These are phyloP conservation scores for Desoria tigrina DNA, from an alignment of 2,888 invertebrate genomes.

Conservation along the genomic window DNA sequence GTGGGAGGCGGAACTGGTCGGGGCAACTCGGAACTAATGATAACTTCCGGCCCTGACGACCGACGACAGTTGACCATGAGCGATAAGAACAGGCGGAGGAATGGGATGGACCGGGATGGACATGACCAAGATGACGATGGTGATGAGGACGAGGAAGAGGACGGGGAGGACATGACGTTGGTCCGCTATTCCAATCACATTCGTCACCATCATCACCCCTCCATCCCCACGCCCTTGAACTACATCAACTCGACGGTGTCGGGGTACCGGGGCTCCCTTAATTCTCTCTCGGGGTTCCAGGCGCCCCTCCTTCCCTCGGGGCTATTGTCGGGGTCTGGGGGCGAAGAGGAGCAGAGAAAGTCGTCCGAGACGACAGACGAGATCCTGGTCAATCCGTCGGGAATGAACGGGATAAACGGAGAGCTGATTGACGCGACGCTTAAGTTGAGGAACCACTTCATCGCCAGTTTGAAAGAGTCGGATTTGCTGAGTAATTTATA, in stretches of 20 bases:
- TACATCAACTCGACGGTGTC: conserved; percentile 20
- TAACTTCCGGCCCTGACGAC: not conserved
- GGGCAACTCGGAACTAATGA: conserved; percentile 24
- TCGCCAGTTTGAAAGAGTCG: conserved; percentile 35
- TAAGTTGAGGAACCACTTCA: conserved; percentile 40
- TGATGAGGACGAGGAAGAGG: conserved; percentile 39
- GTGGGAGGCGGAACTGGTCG: conserved; percentile 38
- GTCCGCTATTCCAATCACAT: conserved; percentile 31
- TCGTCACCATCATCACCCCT: conserved; percentile 29
- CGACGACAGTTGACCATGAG: conserved; percentile 21
- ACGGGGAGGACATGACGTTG: conserved; percentile 30
- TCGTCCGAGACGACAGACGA: conserved; percentile 41
- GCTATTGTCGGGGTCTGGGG: conserved; percentile 12
- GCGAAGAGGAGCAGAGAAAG: conserved; percentile 22
- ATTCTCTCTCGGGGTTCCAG: too few species aligned
- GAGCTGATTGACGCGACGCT: conserved; percentile 36
- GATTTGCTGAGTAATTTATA: conserved; percentile 41
- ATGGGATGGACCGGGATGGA: conserved; percentile 18
- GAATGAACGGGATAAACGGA: conserved; percentile 30
- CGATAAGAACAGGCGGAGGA: conserved; percentile 9
- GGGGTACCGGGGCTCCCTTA: too few species aligned
- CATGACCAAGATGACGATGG: conserved; percentile 37
- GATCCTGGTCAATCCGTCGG: conserved; percentile 5
- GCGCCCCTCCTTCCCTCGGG: too few species aligned
- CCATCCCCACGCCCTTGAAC: conserved; percentile 33